A percentile compares a stretch with the other conserved stretches of the same genome.
These are phyloP conservation scores for Zosterops pallidus DNA, from an alignment of 2,113 vertebrate species.

Conservation along the genomic window DNA sequence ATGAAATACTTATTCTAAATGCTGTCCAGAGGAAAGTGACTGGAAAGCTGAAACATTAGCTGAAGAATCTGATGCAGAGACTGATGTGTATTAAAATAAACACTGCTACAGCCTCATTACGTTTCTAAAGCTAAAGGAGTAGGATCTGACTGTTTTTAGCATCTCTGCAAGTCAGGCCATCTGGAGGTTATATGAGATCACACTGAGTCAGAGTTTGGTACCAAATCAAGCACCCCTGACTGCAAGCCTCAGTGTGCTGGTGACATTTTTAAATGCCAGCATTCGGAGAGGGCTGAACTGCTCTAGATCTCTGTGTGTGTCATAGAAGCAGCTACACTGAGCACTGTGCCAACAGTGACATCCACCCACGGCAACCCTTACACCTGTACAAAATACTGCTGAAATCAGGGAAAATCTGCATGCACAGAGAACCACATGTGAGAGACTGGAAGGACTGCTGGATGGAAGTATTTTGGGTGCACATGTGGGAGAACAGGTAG, in stretches of 20 bases:
- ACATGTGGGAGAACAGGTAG: neutral
- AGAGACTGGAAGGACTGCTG: neutral
- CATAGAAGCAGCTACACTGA: neutral
- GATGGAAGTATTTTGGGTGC: neutral
- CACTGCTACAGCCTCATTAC: neutral
- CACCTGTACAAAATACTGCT: neutral
- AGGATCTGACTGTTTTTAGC: neutral
- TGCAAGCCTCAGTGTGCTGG: neutral
- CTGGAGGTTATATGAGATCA: constrained; percentile 48
- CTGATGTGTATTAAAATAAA: neutral
- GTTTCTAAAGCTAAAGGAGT: neutral
- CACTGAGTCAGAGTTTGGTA: constrained; percentile 34
- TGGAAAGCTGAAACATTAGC: constrained; percentile 36
- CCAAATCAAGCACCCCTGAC: constrained; percentile 13
- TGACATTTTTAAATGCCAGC: neutral
- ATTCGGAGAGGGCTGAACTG: neutral
- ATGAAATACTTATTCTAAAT: constrained; percentile 58
- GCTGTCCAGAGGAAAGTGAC: constrained; percentile 27
- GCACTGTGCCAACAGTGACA: neutral
- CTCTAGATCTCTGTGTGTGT: neutral
- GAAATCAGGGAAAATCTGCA: neutral
- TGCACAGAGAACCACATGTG: neutral
- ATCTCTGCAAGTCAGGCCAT: neutral
- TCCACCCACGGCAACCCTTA: neutral
- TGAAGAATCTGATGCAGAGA: constrained; percentile 4